Conservation (phyloP, 2,113 vertebrate species). For the Columbina picui region DNA sequence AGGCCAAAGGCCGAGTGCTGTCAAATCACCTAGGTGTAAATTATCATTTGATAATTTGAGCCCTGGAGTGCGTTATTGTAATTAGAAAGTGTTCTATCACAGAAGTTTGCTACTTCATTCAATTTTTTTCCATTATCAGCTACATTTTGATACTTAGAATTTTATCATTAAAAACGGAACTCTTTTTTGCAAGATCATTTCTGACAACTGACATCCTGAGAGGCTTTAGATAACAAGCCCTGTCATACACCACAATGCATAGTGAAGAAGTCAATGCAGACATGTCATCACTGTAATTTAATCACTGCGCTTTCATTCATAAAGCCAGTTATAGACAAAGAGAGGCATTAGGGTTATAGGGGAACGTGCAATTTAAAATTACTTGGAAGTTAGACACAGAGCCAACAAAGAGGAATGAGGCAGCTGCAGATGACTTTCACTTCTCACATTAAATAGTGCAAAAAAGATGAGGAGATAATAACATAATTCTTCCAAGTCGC, state of each 20-base stretch:
- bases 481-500: neutral
- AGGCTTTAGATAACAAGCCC: constrained; percentile 12
- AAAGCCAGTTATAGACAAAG: neutral
- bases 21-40: constrained; percentile 77
- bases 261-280: neutral
- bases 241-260: neutral
- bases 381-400: neutral
- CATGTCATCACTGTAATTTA: constrained; percentile 12
- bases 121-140: neutral
- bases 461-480: neutral
- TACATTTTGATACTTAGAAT: neutral
- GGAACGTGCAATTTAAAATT: neutral
- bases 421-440: neutral
- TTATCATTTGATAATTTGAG: constrained; percentile 75
- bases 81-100: constrained; percentile 58
- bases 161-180: neutral
- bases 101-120: neutral
- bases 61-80: constrained; percentile 68
- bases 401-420: neutral
- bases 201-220: neutral
- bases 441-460: neutral
- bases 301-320: neutral
- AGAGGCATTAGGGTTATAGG: neutral
- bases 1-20: constrained; percentile 74
- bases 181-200: neutral